Evolutionary conservation across 1,140 invertebrate genomes (phyloP).

Genomic region (Cephus cinctus): DNA sequence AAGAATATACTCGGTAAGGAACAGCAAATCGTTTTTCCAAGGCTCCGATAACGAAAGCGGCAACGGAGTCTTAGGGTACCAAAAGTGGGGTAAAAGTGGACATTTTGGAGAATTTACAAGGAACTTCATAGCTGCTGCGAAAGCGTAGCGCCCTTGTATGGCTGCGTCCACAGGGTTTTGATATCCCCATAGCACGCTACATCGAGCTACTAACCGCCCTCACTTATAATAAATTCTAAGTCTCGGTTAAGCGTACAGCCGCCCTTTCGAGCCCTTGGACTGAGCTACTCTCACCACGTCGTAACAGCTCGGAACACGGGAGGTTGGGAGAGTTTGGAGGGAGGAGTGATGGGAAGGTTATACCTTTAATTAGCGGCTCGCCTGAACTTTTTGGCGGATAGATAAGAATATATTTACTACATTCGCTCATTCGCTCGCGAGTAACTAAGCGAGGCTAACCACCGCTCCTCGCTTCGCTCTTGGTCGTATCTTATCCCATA

Average conservation of each 20-base stretch:
- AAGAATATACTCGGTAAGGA: too few relatives aligned
- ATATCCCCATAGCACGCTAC: background rate
- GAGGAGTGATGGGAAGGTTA: slow-evolving; percentile 18
- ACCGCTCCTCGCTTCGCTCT: slow-evolving; percentile 23
- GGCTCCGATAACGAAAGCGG: too few relatives aligned
- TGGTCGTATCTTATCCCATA: slow-evolving; percentile 33
- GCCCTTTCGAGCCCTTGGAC: background rate
- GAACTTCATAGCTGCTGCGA: too few relatives aligned
- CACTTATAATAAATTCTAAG: slow-evolving; percentile 1
- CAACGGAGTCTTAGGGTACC: too few relatives aligned
- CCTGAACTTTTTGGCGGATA: slow-evolving; percentile 41
- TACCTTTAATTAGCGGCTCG: slow-evolving; percentile 42
- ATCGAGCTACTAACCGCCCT: background rate
- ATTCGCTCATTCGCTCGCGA: slow-evolving; percentile 14
- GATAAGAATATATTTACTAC: slow-evolving; percentile 44
- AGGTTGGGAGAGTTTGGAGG: slow-evolving; percentile 4
- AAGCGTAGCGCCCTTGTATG: background rate
- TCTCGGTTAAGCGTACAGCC: background rate
- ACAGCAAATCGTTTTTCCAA: too few relatives aligned
- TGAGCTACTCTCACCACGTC: slow-evolving; percentile 7
- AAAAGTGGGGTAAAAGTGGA: too few relatives aligned
- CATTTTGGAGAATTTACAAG: too few relatives aligned
- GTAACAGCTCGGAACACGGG: slow-evolving; percentile 2
- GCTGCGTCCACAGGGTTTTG: background rate
- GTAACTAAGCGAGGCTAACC: slow-evolving; percentile 28